phyloP scores from a whole-genome alignment of 2,113 vertebrate genomes.

The Phaethon lepturus region DNA sequence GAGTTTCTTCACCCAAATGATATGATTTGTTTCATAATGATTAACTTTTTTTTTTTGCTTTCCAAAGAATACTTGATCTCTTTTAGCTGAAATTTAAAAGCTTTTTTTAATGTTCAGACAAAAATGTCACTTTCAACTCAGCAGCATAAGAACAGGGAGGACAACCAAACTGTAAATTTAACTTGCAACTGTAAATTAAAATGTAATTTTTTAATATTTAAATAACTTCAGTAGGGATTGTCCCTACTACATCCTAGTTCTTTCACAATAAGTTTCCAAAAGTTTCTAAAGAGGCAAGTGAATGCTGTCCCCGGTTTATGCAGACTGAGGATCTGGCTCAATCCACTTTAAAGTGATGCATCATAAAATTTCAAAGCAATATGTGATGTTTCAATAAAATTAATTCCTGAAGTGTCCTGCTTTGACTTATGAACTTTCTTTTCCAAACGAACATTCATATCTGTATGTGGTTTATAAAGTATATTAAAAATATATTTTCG shows the following conservation, averaged over 20 bases:
- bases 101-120: not conserved
- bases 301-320: not conserved
- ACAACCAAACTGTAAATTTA: not conserved
- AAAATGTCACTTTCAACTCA: not conserved
- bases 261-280: not conserved
- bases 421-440: constrained; percentile 6
- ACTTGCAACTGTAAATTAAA: not conserved
- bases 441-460: constrained; percentile 20
- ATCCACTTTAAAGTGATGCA: not conserved
- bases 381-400: constrained; percentile 25
- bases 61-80: not conserved
- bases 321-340: not conserved
- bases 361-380: constrained; percentile 8
- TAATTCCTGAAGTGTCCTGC: constrained; percentile 9
- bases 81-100: not conserved
- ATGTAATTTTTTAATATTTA: not conserved
- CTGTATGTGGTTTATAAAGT: not conserved
- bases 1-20: not conserved
- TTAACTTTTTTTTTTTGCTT: not conserved
- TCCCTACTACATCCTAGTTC: not conserved
- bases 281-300: not conserved
- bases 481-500: not conserved
- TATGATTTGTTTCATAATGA: not conserved
- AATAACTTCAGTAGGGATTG: not conserved
- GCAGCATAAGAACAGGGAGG: not conserved